Evolutionary conservation across 2,797 vertebrate species (phyloP).

Genomic region (Urosaurus nigricauda): DNA sequence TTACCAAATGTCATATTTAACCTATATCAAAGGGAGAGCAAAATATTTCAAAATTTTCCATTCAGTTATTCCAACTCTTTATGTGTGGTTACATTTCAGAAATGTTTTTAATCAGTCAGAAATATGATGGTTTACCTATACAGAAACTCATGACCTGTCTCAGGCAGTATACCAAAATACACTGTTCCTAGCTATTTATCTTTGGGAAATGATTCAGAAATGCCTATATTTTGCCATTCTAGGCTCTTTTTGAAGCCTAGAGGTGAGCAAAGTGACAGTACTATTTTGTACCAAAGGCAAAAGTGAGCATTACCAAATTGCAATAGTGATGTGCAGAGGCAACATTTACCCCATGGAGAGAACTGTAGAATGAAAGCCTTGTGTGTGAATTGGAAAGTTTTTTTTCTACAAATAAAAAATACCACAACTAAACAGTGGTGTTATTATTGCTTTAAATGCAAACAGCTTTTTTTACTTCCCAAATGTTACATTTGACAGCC

Average conservation of each 20-base stretch:
- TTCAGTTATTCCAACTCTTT: background rate
- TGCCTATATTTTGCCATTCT: slow-evolving; percentile 1
- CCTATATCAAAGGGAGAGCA: slow-evolving; percentile 1
- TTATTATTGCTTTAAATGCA: slow-evolving; percentile 62
- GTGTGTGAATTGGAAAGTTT: slow-evolving; percentile 21
- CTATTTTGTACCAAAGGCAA: background rate
- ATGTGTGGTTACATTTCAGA: slow-evolving; percentile 2
- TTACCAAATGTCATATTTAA: slow-evolving; percentile 18
- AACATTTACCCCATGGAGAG: background rate
- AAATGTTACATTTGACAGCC: slow-evolving; percentile 62
- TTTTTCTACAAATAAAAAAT: slow-evolving; percentile 45
- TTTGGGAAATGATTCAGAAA: background rate
- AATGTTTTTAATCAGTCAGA: slow-evolving; percentile 12
- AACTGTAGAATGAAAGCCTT: slow-evolving; percentile 23
- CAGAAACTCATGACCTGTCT: slow-evolving; percentile 1
- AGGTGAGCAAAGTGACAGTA: background rate
- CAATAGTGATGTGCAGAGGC: slow-evolving; percentile 9
- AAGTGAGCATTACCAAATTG: background rate
- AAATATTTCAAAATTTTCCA: slow-evolving; percentile 19
- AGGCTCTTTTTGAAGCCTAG: background rate
- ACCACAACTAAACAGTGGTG: slow-evolving; percentile 45
- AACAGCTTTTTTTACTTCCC: slow-evolving; percentile 62
- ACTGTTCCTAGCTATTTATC: background rate
- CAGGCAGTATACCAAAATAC: slow-evolving; percentile 6
- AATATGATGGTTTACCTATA: slow-evolving; percentile 7